Evolutionary conservation across 2,113 vertebrate species (phyloP).

Genomic region (Stomatorhinus ivindoensis): DNA sequence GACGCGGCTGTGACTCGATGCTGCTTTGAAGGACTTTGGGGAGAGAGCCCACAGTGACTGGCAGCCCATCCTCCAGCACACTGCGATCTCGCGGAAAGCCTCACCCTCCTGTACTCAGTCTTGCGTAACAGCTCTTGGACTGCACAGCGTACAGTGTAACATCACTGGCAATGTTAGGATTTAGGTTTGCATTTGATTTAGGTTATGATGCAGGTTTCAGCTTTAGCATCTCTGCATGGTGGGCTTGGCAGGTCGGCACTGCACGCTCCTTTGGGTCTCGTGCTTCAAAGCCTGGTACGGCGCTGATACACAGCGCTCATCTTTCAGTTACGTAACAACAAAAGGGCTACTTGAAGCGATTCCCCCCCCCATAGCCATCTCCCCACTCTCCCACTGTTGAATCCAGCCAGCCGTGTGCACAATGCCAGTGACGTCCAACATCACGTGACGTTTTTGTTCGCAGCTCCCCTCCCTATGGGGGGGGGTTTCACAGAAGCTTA

Average conservation of each 20-base stretch:
- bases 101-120: not conserved
- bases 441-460: slow-evolving; percentile 38
- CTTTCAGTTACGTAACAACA: slow-evolving; percentile 40
- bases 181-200: not conserved
- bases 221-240: not conserved
- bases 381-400: slow-evolving; percentile 23
- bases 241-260: not conserved
- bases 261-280: slow-evolving; percentile 26
- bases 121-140: not conserved
- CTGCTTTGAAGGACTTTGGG: not conserved
- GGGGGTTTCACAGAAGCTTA: not conserved
- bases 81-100: not conserved
- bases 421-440: slow-evolving; percentile 41
- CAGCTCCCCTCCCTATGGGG: not conserved
- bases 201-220: not conserved
- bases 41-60: not conserved
- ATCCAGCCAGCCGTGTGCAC: slow-evolving; percentile 34
- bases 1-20: not conserved
- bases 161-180: not conserved
- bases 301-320: slow-evolving; percentile 27
- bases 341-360: slow-evolving; percentile 32
- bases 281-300: slow-evolving; percentile 30
- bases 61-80: not conserved
- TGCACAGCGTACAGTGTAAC: not conserved
- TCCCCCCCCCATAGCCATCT: not conserved